Base-by-base conservation (phyloP, 1,140 invertebrate genomes). In the Mactra quadrangularis region DNA sequence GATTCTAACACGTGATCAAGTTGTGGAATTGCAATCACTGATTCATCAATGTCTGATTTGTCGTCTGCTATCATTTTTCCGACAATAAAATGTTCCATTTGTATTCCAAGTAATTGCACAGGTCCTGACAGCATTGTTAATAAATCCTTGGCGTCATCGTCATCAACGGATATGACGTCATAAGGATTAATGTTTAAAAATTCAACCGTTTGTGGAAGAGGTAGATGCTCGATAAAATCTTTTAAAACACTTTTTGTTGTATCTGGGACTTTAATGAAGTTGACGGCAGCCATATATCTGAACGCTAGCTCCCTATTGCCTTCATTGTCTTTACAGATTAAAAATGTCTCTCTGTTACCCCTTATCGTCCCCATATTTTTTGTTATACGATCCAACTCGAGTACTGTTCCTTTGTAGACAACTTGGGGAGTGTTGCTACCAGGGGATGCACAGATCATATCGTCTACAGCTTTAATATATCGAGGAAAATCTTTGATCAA, bases 151-250 rank as follows among this genome's bases (percentile, higher is more conserved):
- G 64, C 66, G n/a, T 81, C 77, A 27, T 70, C 38, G 47, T 81
- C 77, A n/a, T 53, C 50, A 19, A 59, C 50, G 17, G 64, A 59
- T 31, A 81, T 57, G n/a, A 81, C 77, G 29, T 81, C 62, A 60
- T 50, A 47, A 47, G 66, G 64, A 50, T 47, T 71, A 15, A 45
- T 45, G 27, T 59, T 27, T 7, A 59, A 1, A 45, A 70, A 70
- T 68, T 81, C 77, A 4, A 81, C 77, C 19, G 25, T 41, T 31
- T 81, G 64, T 27, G 77, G 77, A 50, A 81, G 22, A 22, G 53
- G 31, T 50, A 81, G 25, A 31, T 55, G 77, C 19, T 81, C 77
- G 19, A 81, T 41, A 45, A 81, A 81, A 25, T 71, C 77, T 50
- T 71, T 70, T 27, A 81, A 35, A 19, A 25, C n/a, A 29, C 68